phyloP scores from a whole-genome alignment of 2,113 vertebrate species.

The Pica pica region DNA sequence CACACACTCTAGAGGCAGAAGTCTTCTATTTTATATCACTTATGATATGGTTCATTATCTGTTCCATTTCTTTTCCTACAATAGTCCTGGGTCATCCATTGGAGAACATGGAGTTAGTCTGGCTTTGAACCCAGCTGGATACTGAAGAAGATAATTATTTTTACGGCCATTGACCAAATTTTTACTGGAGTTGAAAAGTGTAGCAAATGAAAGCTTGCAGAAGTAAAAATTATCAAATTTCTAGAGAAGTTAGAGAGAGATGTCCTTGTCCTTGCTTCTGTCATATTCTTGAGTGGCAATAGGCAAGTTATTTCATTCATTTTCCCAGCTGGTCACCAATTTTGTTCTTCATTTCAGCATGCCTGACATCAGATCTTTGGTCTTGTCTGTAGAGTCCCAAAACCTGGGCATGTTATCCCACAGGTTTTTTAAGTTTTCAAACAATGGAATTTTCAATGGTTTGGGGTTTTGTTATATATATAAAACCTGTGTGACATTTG shows the following conservation, averaged over 20 bases:
- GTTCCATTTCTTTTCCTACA: background rate
- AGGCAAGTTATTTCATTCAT: background rate
- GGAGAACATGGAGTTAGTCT: background rate
- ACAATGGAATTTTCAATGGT: background rate
- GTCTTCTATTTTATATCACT: background rate
- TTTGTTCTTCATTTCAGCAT: background rate
- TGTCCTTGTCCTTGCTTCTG: background rate
- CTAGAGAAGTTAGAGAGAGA: background rate
- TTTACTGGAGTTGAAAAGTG: background rate
- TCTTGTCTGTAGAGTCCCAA: background rate
- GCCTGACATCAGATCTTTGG: background rate
- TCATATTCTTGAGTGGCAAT: background rate
- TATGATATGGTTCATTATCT: background rate
- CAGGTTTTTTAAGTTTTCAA: background rate
- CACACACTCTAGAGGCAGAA: background rate
- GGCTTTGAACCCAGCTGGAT: background rate
- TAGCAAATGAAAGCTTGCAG: background rate
- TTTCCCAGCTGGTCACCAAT: background rate
- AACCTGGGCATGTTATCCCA: background rate
- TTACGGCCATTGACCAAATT: background rate
- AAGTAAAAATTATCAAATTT: background rate
- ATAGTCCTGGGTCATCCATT: background rate
- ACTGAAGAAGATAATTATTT: background rate
- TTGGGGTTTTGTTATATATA: background rate
- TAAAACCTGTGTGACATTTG: background rate